phyloP scores from a whole-genome alignment of 2,113 vertebrate species.

The Aspidoscelis tigris region DNA sequence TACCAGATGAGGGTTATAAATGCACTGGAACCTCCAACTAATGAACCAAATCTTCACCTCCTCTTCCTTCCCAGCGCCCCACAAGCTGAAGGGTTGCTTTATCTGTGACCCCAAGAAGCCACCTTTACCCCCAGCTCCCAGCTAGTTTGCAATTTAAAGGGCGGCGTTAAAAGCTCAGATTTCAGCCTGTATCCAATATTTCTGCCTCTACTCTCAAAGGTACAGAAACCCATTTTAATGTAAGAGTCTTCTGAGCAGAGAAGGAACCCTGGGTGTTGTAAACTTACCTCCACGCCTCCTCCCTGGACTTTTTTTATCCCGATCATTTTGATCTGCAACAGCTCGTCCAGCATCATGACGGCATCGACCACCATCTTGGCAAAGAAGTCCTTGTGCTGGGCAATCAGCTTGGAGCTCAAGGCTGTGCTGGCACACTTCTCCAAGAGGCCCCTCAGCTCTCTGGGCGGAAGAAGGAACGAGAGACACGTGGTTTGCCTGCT shows the following conservation, averaged over 20 bases:
- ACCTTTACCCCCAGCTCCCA: neutral
- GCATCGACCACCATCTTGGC: constrained; percentile 97
- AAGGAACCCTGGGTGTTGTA: rapidly evolving
- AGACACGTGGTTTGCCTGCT: neutral
- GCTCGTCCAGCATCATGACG: constrained; percentile 90
- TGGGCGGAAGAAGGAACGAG: constrained; percentile 46
- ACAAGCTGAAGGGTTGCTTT: neutral
- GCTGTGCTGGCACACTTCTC: constrained; percentile 95
- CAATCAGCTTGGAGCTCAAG: constrained; percentile 95
- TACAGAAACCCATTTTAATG: too few species aligned
- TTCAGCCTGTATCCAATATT: neutral
- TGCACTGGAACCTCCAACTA: too few species aligned
- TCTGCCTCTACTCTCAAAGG: too few species aligned
- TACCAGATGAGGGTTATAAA: too few species aligned
- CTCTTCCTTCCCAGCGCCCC: neutral
- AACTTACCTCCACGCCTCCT: constrained; percentile 90
- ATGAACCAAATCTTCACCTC: too few species aligned
- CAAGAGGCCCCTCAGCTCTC: constrained; percentile 89
- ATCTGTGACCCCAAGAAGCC: neutral
- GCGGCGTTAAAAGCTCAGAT: neutral
- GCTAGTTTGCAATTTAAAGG: neutral
- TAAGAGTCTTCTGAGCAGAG: neutral
- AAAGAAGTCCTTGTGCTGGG: constrained; percentile 92
- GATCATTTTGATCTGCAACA: constrained; percentile 96
- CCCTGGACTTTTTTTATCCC: constrained; percentile 98